A percentile compares a stretch with the other conserved stretches of the same genome.
These are phyloP conservation scores for Noctua pronuba DNA, from an alignment of 2,888 invertebrate species.

Conservation along the genomic window DNA sequence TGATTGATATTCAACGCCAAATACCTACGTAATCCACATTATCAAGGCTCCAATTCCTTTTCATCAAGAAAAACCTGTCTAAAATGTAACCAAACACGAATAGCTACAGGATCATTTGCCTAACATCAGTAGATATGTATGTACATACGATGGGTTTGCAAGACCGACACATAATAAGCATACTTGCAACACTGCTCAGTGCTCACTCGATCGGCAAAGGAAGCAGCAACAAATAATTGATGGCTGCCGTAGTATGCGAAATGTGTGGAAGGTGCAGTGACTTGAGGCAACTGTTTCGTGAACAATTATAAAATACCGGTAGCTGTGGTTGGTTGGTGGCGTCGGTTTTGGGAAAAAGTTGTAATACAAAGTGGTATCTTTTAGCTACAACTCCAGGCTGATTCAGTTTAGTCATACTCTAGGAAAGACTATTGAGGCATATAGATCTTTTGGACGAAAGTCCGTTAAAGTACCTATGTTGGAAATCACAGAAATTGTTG, in stretches of 20 bases:
- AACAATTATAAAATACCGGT: neutral
- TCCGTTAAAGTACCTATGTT: neutral
- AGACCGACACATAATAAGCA: conserved; percentile 54
- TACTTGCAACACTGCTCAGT: conserved; percentile 52
- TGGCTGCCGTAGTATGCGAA: conserved; percentile 38
- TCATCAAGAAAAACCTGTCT: neutral
- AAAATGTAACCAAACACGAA: neutral
- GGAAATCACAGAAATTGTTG: neutral
- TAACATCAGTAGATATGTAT: conserved; percentile 8
- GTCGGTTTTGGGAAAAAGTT: neutral
- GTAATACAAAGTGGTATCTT: too few relatives aligned
- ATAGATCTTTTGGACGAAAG: neutral
- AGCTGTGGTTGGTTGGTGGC: neutral
- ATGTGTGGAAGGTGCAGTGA: conserved; percentile 24
- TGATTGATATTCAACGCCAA: neutral
- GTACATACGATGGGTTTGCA: conserved; percentile 26
- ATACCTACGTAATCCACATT: neutral
- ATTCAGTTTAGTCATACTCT: neutral
- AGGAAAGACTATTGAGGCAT: neutral
- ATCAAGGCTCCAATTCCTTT: neutral
- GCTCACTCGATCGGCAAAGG: conserved; percentile 52
- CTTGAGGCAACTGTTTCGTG: conserved; percentile 29
- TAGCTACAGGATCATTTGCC: conserved; percentile 1
- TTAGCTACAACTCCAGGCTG: too few relatives aligned
- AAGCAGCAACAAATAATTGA: conserved; percentile 54